Conservation (phyloP, 1,140 invertebrate genomes). For the Mya arenaria region DNA sequence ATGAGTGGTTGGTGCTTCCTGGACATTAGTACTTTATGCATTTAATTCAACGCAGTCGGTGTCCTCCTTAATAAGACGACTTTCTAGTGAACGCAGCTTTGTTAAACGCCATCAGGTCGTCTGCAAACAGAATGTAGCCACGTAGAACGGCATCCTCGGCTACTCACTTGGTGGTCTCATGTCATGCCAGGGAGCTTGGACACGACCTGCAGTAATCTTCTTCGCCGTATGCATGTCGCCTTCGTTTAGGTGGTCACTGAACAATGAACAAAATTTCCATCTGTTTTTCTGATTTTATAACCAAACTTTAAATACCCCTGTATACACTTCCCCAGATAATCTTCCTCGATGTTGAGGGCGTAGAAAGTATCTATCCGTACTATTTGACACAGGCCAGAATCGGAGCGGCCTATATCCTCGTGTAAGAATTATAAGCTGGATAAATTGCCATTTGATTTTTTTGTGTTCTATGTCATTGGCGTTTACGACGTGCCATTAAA, state of each 20-base stretch:
- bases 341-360: slow-evolving; percentile 19
- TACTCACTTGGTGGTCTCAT: slow-evolving; percentile 41
- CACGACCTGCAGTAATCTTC: not conserved
- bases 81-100: slow-evolving; percentile 1
- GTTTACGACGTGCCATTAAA: too few species aligned
- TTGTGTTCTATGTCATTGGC: too few species aligned
- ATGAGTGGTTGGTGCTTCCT: not conserved
- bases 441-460: too few species aligned
- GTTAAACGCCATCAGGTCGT: not conserved
- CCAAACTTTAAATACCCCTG: not conserved
- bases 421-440: not conserved
- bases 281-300: slow-evolving; percentile 24
- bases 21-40: not conserved
- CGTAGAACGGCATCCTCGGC: slow-evolving; percentile 29
- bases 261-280: not conserved
- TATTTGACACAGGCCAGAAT: slow-evolving; percentile 29
- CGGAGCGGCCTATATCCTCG: not conserved
- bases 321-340: slow-evolving; percentile 1
- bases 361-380: not conserved
- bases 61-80: not conserved
- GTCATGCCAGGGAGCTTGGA: slow-evolving; percentile 31
- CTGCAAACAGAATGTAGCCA: not conserved
- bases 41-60: not conserved
- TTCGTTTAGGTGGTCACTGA: slow-evolving; percentile 38
- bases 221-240: slow-evolving; percentile 37